Conservation (phyloP, 2,113 vertebrate species). For the Vireo altiloquus region DNA sequence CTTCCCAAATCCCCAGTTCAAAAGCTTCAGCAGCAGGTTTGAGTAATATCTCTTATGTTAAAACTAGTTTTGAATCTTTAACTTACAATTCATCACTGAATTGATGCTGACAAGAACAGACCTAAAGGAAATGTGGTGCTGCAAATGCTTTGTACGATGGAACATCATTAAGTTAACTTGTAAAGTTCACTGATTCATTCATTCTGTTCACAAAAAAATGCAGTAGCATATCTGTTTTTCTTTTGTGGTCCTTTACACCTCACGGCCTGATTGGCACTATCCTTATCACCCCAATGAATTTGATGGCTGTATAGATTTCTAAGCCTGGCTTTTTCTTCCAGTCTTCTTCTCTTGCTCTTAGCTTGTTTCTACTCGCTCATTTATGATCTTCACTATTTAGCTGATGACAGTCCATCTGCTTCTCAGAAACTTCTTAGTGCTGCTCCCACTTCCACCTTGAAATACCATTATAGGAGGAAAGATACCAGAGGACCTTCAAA, state of each 20-base stretch:
- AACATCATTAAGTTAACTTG: background rate
- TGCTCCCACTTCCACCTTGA: background rate
- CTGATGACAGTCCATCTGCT: background rate
- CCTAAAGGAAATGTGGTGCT: background rate
- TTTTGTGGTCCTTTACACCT: background rate
- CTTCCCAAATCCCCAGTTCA: background rate
- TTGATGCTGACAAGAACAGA: background rate
- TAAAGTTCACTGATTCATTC: background rate
- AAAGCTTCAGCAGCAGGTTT: background rate
- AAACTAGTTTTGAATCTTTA: background rate
- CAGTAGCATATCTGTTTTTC: background rate
- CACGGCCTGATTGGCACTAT: background rate
- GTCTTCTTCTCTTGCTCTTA: background rate
- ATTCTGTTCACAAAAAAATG: background rate
- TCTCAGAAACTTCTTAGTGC: background rate
- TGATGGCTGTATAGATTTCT: background rate
- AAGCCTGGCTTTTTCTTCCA: background rate
- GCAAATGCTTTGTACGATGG: background rate
- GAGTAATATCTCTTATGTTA: background rate
- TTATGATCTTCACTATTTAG: background rate
- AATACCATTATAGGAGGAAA: background rate
- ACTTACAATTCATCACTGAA: background rate
- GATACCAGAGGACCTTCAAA: background rate
- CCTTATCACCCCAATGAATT: background rate
- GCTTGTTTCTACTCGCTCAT: background rate